These are phyloP conservation scores for Metalampra italica DNA, from an alignment of 2,888 invertebrate species.

Conservation along the genomic window DNA sequence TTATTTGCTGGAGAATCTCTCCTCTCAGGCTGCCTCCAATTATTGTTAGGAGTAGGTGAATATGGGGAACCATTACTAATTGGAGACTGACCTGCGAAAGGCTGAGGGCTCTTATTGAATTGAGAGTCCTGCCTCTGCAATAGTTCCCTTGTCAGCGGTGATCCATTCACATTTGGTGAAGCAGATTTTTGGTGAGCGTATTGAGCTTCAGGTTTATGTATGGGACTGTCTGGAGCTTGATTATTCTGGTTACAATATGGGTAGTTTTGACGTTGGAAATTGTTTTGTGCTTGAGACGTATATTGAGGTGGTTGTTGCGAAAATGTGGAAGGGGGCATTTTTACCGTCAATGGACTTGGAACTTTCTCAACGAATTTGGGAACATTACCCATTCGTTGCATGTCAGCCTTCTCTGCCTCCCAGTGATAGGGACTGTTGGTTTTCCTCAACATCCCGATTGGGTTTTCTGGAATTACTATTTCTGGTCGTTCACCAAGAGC, in stretches of 20 bases:
- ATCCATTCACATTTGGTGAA: slow-evolving; percentile 50
- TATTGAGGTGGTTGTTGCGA: slow-evolving; percentile 66
- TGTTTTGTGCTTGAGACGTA: slow-evolving; percentile 48
- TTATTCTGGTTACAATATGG: slow-evolving; percentile 47
- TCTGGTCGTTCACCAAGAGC: slow-evolving; percentile 82
- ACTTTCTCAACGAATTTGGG: slow-evolving; percentile 70
- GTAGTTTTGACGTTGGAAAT: slow-evolving; percentile 39
- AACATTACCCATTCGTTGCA: slow-evolving; percentile 66
- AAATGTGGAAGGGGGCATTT: slow-evolving; percentile 58
- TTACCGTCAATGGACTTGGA: slow-evolving; percentile 69
- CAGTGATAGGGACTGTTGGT: slow-evolving; percentile 83
- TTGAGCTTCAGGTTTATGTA: slow-evolving; percentile 69
- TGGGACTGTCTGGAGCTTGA: slow-evolving; percentile 61
- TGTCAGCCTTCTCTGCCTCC: slow-evolving; percentile 79
- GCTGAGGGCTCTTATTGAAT: slow-evolving; percentile 73
- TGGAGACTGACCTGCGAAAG: slow-evolving; percentile 57
- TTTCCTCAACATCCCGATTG: slow-evolving; percentile 83
- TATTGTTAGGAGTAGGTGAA: slow-evolving; percentile 65
- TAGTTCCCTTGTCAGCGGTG: slow-evolving; percentile 60
- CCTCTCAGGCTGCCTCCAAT: slow-evolving; percentile 69
- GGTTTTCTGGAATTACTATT: slow-evolving; percentile 86
- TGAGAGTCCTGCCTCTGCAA: slow-evolving; percentile 71
- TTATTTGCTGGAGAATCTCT: slow-evolving; percentile 57
- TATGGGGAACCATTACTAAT: slow-evolving; percentile 49
- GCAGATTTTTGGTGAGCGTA: slow-evolving; percentile 59